Percentiles rank a stretch among this genome's conserved stretches.
Evolutionary conservation across 2,113 vertebrate genomes (phyloP).

Genomic region (Ibidorhyncha struthersii): DNA sequence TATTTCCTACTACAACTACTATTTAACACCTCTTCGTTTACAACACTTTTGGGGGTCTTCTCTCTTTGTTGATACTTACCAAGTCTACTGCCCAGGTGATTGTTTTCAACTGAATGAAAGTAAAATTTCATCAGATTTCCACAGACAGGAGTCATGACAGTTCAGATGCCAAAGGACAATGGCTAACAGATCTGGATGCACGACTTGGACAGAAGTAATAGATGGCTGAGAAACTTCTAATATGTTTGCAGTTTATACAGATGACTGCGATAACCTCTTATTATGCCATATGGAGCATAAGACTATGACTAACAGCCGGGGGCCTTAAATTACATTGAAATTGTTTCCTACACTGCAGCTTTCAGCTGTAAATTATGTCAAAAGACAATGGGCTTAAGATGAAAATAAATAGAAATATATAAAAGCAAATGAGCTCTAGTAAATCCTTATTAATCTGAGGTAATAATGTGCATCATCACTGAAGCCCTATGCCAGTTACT

Average conservation of each 20-base stretch:
- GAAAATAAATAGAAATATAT: background rate
- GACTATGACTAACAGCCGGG: background rate
- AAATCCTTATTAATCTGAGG: background rate
- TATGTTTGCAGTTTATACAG: background rate
- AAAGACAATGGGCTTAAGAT: background rate
- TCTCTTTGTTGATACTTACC: background rate
- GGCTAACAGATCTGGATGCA: background rate
- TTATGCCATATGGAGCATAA: background rate
- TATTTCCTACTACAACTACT: background rate
- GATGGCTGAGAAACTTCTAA: background rate
- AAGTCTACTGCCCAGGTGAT: background rate
- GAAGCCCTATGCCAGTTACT: background rate
- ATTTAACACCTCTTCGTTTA: background rate
- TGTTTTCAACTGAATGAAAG: background rate
- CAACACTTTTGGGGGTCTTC: background rate
- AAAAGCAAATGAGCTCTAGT: background rate
- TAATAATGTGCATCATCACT: background rate
- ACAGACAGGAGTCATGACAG: background rate
- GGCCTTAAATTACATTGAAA: constrained; percentile 9
- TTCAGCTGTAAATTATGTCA: background rate
- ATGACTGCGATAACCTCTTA: background rate
- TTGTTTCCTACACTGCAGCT: background rate
- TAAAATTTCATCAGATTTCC: background rate
- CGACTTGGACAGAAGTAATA: background rate
- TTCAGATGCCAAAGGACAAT: background rate